Base-by-base conservation (phyloP, 2,113 vertebrate species). In the Cyprinodon brontotheroides region DNA sequence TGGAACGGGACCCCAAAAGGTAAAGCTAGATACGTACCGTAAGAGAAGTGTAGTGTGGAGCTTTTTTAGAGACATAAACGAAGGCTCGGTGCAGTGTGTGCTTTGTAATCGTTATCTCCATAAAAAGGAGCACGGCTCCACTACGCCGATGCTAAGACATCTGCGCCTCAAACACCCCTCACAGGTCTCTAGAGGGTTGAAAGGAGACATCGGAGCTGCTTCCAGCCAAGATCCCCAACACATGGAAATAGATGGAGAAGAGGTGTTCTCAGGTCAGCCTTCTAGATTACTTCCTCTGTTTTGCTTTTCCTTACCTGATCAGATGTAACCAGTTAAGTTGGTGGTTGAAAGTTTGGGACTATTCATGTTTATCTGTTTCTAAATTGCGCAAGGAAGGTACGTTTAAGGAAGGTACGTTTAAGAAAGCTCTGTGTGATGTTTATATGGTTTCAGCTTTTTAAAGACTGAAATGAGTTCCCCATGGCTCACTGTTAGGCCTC, bases 131-230 rank as follows among this genome's bases (percentile, higher is more conserved):
- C 75, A 80, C 9, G 89, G 91, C 11, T 87, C 81, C 68, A 92
- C 88, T 59, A 88, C 91, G 1, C 65, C 80, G n/a, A 82, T 92
- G 90, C 81, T 91, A 9, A 90, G 86, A 41, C 91, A 92, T 70
- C 75, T 92, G 70, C 85, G 89, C 4, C 70, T 75, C 12, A 91
- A 89, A 75, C 91, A 92, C 43, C 84, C 90, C 8, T 11, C 57
- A 12, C 73, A 88, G 69, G 76, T 89, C 20, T 70, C 64, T 20
- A 81, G 68, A 48, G 74, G 57, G 1, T 43, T 80, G 36, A 50
- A 48, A 1, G 48, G 29, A 0, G 43, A 41, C 36, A 7, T 59
- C 38, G 69, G 60, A 60, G 3, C n/a, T 22, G 17, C 29, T 13
- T 17, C 65, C 17, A 68, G 50, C 38, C 39, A 12, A 22, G 70